Conservation (phyloP, 2,113 vertebrate genomes). For the Pipra filicauda region DNA sequence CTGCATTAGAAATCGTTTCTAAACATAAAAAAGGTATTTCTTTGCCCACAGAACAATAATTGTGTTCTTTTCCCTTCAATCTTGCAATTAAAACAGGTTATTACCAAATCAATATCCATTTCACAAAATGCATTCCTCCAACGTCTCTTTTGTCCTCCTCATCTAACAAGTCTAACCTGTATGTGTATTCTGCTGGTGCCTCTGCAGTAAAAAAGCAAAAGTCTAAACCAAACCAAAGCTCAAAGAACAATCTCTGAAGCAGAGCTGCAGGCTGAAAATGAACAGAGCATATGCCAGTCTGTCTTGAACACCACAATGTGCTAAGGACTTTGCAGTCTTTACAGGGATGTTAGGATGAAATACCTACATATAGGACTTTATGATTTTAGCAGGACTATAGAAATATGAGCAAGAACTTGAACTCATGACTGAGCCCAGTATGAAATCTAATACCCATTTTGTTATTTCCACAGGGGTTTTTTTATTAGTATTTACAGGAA, state of each 20-base stretch:
- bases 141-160: slow-evolving; percentile 7
- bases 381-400: background rate
- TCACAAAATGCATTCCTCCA: background rate
- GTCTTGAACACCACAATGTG: background rate
- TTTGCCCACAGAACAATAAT: slow-evolving; percentile 1
- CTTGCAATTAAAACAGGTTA: slow-evolving; percentile 37
- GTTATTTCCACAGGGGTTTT: background rate
- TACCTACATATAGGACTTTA: background rate
- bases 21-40: slow-evolving; percentile 15
- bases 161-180: background rate
- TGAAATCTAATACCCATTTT: background rate
- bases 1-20: background rate
- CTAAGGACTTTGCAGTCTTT: background rate
- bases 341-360: background rate
- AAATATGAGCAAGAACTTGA: background rate
- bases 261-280: background rate
- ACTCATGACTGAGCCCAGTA: background rate
- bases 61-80: slow-evolving; percentile 14
- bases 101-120: slow-evolving; percentile 46
- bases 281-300: background rate
- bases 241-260: background rate
- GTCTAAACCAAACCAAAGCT: background rate
- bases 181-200: background rate
- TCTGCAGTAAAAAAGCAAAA: background rate
- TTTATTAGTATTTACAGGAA: background rate